Evolutionary conservation across 2,888 invertebrate species (phyloP), one percentile per base, ranked within the genome.

Genomic region (Eilema griseolum): DNA sequence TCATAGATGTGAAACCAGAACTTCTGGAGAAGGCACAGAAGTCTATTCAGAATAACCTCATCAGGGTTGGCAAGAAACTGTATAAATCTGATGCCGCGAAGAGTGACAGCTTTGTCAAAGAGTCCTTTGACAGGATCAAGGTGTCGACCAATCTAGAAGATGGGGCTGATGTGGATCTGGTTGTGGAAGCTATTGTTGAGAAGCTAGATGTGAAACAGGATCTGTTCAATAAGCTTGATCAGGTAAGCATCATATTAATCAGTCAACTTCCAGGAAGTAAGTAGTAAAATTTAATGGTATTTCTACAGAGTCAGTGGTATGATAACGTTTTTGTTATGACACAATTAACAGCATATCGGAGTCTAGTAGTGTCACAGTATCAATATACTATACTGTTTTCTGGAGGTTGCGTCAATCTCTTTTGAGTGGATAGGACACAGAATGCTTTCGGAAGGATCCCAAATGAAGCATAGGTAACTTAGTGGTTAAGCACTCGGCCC

Each of bases 121-220:
- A 97, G 24, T 95, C 97, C 0, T 70, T 57, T 63, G 75, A 79
- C 0, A 96, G 96, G 61, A 95, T 98, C 66, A 96, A 95, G 74
- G 96, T 96, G 1, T 95, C 96, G 0, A 96, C 97, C 0, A 96
- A 97, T 85, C 88, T 97, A 1, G 91, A 92, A 1, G 96, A 95
- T 70, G 82, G 83, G 1, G 78, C 71, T 61, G 69, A 79, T 65
- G 74, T 69, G 1, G 96, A 98, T 90, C 90, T 98, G 70, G 97
- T 98, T 4, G 96, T 98, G 20, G 98, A 98, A 92, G 98, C 98
- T 12, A 97, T 98, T 85, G 96, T 98, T 12, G 98, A 98, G 90
- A 98, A 98, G 86, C 92, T 98, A 72, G 96, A 96, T 66, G 90
- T 97, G 0, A 98, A 98, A 89, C 97, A 97, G 87, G 96, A 97